These are phyloP conservation scores for Porites rus DNA, from an alignment of 92 coral and sea anemone species.

Conservation along the genomic window DNA sequence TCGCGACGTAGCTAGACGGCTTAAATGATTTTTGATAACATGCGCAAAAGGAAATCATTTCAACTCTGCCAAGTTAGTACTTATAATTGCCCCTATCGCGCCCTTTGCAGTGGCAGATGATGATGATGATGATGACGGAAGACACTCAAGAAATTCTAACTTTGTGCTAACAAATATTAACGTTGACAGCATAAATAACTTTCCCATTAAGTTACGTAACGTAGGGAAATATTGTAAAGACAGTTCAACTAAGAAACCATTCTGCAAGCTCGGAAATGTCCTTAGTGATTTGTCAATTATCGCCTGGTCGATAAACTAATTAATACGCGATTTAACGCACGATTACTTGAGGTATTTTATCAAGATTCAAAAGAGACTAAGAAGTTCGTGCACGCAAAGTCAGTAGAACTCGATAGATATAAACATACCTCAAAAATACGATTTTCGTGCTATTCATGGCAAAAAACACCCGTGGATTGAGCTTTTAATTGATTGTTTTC, in stretches of 20 bases:
- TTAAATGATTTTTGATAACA: background rate
- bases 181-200: background rate
- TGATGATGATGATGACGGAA: background rate
- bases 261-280: background rate
- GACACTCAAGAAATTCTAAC: background rate
- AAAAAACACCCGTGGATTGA: background rate
- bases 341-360: background rate
- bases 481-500: slow-evolving; percentile 26
- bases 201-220: background rate
- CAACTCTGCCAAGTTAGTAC: no score
- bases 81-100: background rate
- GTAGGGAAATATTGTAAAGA: background rate
- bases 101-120: background rate
- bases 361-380: background rate
- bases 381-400: background rate
- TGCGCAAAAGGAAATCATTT: background rate
- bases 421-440: background rate
- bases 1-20: background rate
- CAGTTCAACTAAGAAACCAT: background rate
- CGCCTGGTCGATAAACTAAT: slow-evolving; percentile 2
- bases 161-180: background rate
- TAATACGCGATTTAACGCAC: slow-evolving; percentile 3
- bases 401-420: background rate
- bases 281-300: slow-evolving; percentile 15
- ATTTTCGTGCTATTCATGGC: slow-evolving; percentile 11